These are phyloP conservation scores for Tapirus terrestris DNA, from an alignment of 2,113 vertebrate species.

Conservation along the genomic window DNA sequence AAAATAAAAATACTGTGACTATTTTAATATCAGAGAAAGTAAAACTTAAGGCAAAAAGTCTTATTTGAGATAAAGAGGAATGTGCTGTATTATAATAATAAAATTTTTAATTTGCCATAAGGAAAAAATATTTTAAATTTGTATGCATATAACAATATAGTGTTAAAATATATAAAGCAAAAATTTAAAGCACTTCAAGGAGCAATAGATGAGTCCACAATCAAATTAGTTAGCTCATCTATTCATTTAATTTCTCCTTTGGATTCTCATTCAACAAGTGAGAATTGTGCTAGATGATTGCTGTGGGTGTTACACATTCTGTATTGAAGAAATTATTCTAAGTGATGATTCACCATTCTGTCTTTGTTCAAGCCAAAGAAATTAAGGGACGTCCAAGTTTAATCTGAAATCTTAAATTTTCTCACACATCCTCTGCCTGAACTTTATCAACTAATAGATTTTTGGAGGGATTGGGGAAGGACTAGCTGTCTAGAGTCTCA, in stretches of 20 bases:
- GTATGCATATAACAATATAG: background rate
- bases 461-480: background rate
- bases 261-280: background rate
- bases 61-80: background rate
- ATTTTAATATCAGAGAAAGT: background rate
- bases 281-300: background rate
- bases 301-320: background rate
- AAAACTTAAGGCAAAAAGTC: conserved; percentile 19
- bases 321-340: conserved; percentile 1
- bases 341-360: background rate
- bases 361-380: conserved; percentile 38
- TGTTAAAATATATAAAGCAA: conserved; percentile 26
- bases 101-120: background rate
- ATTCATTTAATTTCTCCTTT: background rate
- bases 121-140: background rate
- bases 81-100: background rate
- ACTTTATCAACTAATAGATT: background rate
- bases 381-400: background rate
- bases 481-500: background rate
- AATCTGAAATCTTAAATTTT: conserved; percentile 21
- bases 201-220: background rate
- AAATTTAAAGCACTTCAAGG: background rate
- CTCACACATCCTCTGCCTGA: background rate
- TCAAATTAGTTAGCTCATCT: conserved; percentile 1
- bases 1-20: background rate